Evolutionary conservation across 2,888 invertebrate genomes (phyloP).

Genomic region (Hemicrepidius hirtus): DNA sequence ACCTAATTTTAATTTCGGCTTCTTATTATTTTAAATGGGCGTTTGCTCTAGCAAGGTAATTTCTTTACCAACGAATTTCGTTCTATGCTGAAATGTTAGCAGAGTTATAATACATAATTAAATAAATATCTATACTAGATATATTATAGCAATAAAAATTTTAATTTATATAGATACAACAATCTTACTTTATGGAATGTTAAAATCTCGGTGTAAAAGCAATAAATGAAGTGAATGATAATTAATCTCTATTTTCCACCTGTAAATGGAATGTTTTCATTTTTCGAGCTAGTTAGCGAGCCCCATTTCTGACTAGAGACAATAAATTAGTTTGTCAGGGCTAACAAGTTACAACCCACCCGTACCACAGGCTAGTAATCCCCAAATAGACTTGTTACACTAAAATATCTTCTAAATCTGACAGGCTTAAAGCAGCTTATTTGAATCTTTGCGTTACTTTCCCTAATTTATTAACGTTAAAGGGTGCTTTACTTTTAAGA

Average conservation of each 20-base stretch:
- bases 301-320: constrained; percentile 48
- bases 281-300: constrained; percentile 42
- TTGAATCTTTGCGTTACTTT: constrained; percentile 54
- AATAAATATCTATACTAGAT: too few species aligned
- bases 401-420: constrained; percentile 54
- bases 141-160: too few species aligned
- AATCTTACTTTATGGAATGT: neutral
- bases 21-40: too few species aligned
- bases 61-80: too few species aligned
- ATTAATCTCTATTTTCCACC: constrained; percentile 1
- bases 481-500: constrained; percentile 44
- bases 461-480: constrained; percentile 51
- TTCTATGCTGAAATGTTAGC: too few species aligned
- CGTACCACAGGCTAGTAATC: constrained; percentile 54
- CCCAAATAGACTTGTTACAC: constrained; percentile 54
- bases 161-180: too few species aligned
- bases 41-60: neutral
- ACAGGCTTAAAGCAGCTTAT: constrained; percentile 53
- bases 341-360: constrained; percentile 52
- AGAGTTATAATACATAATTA: too few species aligned
- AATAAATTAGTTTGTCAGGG: constrained; percentile 51
- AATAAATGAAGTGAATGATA: neutral
- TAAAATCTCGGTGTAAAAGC: neutral
- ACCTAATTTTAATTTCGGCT: too few species aligned
- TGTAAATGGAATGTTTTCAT: constrained; percentile 33